Evolutionary conservation across 1,140 invertebrate species (phyloP), one percentile per base, ranked within the genome.

Genomic region (Mylabris phalerata): DNA sequence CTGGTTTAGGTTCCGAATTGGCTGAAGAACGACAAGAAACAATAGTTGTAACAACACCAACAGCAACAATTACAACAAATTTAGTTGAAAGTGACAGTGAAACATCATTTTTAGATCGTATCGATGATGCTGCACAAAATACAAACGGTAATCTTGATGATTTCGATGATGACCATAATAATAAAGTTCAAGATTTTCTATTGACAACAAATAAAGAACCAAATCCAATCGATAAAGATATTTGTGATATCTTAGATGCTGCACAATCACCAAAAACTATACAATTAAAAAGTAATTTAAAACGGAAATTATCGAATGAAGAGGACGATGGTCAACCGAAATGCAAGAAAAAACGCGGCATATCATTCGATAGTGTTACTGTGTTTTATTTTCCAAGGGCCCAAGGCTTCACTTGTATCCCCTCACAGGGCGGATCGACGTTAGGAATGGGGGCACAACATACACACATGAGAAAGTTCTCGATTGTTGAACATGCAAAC

Each of bases 401-500:
- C 44, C 95, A 98, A 80, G 95, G 95, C n/a, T 98, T 98, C 75
- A 92, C 92, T 10, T 98, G 95, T 80, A 93, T 98, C 50, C 95
- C 95, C 51, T 96, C 93, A 49, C 91, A 94, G 79, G 95, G 95
- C 40, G 95, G 95, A 26, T 95, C 93, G 40, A 98, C 95, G 7
- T 79, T 98, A 50, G 95, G 95, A n/a, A 98, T 98, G 95, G 87
- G 87, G 50, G 84, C 86, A 57, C 82, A 85, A 55, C 95, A 98
- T 71, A 84, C 84, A 5, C 85, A 90, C 69, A 80, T 83, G 43
- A 83, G 88, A 67, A 82, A 85, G 50, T 90, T 89, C 71, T 83
- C 72, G 3, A 62, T 75, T 27, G 54, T 57, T 2, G 87, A 96
- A 73, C 93, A 97, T 75, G 88, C 90, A 0, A 79, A 87, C 7